Percentiles rank a stretch among this genome's conserved stretches.
phyloP scores from a whole-genome alignment of 2,113 vertebrate genomes.

The Andinoacara biseriatus region DNA sequence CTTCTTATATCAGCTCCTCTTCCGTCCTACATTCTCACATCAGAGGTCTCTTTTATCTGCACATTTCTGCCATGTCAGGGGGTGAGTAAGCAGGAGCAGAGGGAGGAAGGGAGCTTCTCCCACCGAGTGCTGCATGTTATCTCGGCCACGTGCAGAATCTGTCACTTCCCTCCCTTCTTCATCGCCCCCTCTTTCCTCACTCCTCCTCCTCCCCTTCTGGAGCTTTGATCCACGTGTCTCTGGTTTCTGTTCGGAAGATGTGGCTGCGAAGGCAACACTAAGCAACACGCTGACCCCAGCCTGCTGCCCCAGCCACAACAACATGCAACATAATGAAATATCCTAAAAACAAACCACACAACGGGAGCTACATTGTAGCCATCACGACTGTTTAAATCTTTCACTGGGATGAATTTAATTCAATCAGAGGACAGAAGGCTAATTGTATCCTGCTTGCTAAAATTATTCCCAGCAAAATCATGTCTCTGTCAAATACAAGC shows the following conservation, averaged over 20 bases:
- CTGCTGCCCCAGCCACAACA: neutral
- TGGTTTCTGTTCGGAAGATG: constrained; percentile 48
- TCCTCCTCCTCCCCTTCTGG: constrained; percentile 10
- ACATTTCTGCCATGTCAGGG: constrained; percentile 65
- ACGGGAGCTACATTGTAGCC: neutral
- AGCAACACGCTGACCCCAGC: constrained; percentile 8
- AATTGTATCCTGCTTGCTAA: no score
- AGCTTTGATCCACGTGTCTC: constrained; percentile 51
- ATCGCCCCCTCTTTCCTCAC: neutral
- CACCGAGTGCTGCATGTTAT: constrained; percentile 43
- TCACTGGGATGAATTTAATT: neutral
- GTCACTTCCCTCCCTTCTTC: neutral
- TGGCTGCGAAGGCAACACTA: constrained; percentile 37
- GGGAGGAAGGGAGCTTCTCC: constrained; percentile 56
- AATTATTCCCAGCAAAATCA: no score
- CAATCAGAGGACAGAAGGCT: neutral
- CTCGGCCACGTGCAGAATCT: constrained; percentile 53
- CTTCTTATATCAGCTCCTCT: neutral
- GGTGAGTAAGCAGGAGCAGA: constrained; percentile 52
- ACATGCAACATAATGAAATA: constrained; percentile 59
- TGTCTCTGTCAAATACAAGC: no score
- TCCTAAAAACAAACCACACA: constrained; percentile 17
- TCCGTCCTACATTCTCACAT: constrained; percentile 37
- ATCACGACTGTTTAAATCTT: neutral
- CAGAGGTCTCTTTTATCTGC: constrained; percentile 63